phyloP scores from a whole-genome alignment of 2,888 invertebrate species.

The Agrenia bidenticulata region DNA sequence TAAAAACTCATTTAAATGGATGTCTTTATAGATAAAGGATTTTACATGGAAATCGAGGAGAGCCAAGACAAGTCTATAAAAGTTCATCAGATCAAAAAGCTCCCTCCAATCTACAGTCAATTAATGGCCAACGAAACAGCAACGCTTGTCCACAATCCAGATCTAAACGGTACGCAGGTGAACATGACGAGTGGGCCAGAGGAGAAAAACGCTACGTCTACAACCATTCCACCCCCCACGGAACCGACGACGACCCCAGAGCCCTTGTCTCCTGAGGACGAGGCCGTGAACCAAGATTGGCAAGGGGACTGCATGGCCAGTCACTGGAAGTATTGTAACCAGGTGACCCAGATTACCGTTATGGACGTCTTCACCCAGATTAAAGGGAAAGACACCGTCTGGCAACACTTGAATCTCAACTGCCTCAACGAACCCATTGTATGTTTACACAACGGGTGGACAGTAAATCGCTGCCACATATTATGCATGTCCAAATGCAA shows the following conservation, averaged over 20 bases:
- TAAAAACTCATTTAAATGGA: background rate
- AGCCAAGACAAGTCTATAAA: constrained; percentile 2
- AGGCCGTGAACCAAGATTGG: constrained; percentile 28
- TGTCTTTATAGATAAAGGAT: background rate
- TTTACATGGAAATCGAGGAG: constrained; percentile 8
- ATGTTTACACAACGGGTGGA: constrained; percentile 32
- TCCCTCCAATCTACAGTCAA: constrained; percentile 7
- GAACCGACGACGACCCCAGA: constrained; percentile 9
- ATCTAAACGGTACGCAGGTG: background rate
- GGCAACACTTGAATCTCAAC: constrained; percentile 23
- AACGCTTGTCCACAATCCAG: background rate
- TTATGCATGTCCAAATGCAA: constrained; percentile 1
- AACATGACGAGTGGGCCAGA: background rate
- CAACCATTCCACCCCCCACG: constrained; percentile 3
- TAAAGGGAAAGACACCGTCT: constrained; percentile 6
- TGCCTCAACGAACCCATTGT: constrained; percentile 23
- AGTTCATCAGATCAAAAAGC: background rate
- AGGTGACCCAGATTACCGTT: constrained; percentile 23
- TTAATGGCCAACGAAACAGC: background rate
- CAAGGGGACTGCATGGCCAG: constrained; percentile 18
- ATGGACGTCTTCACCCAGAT: constrained; percentile 27
- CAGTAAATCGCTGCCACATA: constrained; percentile 19
- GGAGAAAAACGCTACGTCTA: background rate
- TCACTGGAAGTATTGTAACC: constrained; percentile 32
- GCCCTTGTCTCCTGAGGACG: constrained; percentile 20